Evolutionary conservation across 2,797 vertebrate genomes (phyloP), one percentile per base, ranked within the genome.

Genomic region (Ctenopoma multispine): DNA sequence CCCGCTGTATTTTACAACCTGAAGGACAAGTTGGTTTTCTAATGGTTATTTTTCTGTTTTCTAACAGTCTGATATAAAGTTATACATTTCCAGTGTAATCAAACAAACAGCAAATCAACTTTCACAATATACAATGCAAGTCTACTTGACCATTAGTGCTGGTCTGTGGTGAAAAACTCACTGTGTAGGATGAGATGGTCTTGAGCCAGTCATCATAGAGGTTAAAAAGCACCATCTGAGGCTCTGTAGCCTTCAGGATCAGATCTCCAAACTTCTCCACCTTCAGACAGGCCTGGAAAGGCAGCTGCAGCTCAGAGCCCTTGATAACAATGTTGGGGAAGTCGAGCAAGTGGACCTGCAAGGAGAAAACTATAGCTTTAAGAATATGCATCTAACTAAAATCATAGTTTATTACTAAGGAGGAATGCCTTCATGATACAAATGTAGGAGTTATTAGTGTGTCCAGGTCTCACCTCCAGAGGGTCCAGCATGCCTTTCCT

Each of bases 311-410:
- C 93, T 99, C 98, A 0, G 98, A 99, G 38, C 98, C 98, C 86
- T 99, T 99, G 92, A 99, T 99, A 66, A 99, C 98, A 34, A 99
- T 99, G 92, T 99, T 99, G 86, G 98, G 98, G 93, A 99, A 99
- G 90, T 99, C 98, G 64, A 99, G 92, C 94, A 99, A 95, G 87
- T 99, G 98, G 86, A 99, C 98, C 98, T 99, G 87, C 63, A 62
- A 7, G 61, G 5, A 69, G 24, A 69, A 36, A 76, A 41, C 0
- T 75, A 38, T 0, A 0, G 2, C 8, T 58, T 84, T 57, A 68
- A 14, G 41, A 48, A 4, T 8, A 2, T 23, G 15, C 3, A 10
- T 47, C 13, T 5, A 29, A 17, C 44, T 14, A 46, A 27, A 11
- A 0, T 0, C 0, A 36, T 7, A 21, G 40, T 5, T 41, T 14